Evolutionary conservation across 2,113 vertebrate genomes (phyloP), one percentile per base, ranked within the genome.

Genomic region (Condylura cristata): DNA sequence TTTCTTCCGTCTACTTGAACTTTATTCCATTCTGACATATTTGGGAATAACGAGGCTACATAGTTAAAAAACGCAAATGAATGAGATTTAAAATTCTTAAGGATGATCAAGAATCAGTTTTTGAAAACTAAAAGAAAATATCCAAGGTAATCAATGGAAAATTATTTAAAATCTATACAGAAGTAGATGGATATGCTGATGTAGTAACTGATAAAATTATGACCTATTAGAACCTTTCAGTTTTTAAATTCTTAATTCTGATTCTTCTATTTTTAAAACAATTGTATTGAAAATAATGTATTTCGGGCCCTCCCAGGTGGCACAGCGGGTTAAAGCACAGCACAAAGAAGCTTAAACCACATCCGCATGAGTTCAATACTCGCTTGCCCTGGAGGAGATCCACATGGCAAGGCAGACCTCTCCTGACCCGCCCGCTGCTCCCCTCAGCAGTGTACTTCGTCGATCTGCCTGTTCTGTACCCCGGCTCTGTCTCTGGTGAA

Each of bases 251-350:
- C 2, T 78, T 37, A 1, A 44, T 20, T 63, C 1, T 82, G 18
- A 65, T 20, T 81, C 26, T 63, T 58, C 16, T 34, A 75, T 58
- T 66, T n/a, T 22, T 91, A 32, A 56, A 68, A 32, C 2, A 71
- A 14, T 83, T 84, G 72, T 11, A 87, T 74, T 74, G 24, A 6
- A 72, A 84, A 63, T 32, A 46, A 30, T 61, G n/a, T 82, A 51
- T 28, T 65, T 83, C 28, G n/a, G n/a, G n/a, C n/a, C n/a, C n/a
- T n/a, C n/a, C n/a, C n/a, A n/a, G n/a, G n/a, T n/a, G n/a, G n/a
- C n/a, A n/a, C n/a, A n/a, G n/a, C n/a, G n/a, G n/a, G n/a, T n/a
- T n/a, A n/a, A n/a, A n/a, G n/a, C n/a, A n/a, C n/a, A n/a, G n/a
- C n/a, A n/a, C n/a, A n/a, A n/a, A n/a, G n/a, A n/a, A n/a, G n/a